Evolutionary conservation across 2,113 vertebrate genomes (phyloP).

Genomic region (Hippolais icterina): DNA sequence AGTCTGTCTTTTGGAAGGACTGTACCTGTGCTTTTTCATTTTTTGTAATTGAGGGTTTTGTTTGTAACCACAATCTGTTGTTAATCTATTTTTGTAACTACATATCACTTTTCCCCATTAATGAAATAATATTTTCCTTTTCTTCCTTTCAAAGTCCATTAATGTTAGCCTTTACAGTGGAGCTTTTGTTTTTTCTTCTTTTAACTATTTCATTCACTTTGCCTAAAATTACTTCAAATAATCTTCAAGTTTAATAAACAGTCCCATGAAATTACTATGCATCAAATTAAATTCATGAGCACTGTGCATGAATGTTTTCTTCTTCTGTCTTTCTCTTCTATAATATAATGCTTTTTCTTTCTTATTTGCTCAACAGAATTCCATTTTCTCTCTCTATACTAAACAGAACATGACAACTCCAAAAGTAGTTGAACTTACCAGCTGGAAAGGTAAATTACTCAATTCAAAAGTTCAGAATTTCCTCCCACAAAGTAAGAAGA

Average conservation of each 20-base stretch:
- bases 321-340: not conserved
- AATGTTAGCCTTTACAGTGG: not conserved
- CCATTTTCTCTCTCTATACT: not conserved
- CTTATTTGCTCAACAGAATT: not conserved
- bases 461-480: not conserved
- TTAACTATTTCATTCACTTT: not conserved
- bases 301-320: not conserved
- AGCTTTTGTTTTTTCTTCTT: not conserved
- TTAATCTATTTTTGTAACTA: not conserved
- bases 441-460: not conserved
- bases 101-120: not conserved
- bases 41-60: not conserved
- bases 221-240: not conserved
- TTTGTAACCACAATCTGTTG: not conserved
- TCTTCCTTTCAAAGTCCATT: not conserved
- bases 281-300: not conserved
- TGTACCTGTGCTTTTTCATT: too few species aligned
- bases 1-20: not conserved
- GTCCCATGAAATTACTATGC: not conserved
- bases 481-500: not conserved
- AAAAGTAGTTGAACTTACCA: not conserved
- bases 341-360: not conserved
- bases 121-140: not conserved
- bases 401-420: not conserved
- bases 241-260: not conserved